Percentiles rank a stretch among this genome's conserved stretches.
phyloP scores from a whole-genome alignment of 2,888 invertebrate genomes.

The Elegia similella region DNA sequence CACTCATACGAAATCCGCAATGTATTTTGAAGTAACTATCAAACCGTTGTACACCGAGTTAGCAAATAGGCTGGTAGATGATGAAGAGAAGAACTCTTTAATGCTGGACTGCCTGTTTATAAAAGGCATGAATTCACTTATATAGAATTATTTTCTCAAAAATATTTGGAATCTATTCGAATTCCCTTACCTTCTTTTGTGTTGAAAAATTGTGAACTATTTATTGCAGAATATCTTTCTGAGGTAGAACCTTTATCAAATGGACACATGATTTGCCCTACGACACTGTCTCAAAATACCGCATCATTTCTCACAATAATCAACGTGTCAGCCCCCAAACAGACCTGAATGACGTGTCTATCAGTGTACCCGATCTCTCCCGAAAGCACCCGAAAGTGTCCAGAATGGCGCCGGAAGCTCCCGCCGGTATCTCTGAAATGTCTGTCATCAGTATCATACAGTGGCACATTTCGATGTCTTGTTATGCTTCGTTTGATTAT shows the following conservation, averaged over 20 bases:
- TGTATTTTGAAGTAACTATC: too few relatives aligned
- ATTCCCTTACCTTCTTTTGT: too few relatives aligned
- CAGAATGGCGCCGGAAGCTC: constrained; percentile 8
- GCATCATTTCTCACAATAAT: neutral
- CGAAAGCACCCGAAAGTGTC: neutral
- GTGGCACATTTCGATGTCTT: neutral
- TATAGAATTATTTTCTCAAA: too few relatives aligned
- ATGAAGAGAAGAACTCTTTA: too few relatives aligned
- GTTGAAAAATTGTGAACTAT: too few relatives aligned
- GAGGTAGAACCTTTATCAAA: neutral
- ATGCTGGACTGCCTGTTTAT: too few relatives aligned
- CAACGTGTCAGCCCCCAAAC: constrained; percentile 1
- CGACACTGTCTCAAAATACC: neutral
- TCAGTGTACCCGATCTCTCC: neutral
- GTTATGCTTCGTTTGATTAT: constrained; percentile 1
- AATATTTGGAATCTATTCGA: too few relatives aligned
- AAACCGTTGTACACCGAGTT: too few relatives aligned
- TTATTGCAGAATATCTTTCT: too few relatives aligned
- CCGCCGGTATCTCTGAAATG: neutral
- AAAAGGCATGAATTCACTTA: too few relatives aligned
- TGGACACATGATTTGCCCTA: neutral
- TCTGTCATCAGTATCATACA: constrained; percentile 1
- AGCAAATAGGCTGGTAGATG: too few relatives aligned
- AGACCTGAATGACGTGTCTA: constrained; percentile 4
- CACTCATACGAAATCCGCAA: too few relatives aligned